Evolutionary conservation across 2,797 vertebrate genomes (phyloP).

Genomic region (Echeneis naucrates): DNA sequence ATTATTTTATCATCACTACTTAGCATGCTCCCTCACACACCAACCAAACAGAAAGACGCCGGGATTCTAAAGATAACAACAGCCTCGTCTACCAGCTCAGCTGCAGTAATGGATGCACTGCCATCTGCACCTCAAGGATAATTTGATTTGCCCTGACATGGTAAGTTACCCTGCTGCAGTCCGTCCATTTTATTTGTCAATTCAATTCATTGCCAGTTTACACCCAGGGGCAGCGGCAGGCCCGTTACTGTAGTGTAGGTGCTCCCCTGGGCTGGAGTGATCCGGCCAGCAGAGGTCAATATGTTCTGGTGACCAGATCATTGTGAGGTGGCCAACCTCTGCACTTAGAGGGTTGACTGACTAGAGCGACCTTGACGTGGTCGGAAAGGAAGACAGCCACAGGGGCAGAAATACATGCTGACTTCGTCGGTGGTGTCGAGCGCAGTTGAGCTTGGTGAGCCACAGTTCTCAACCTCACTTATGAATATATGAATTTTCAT

Average conservation of each 20-base stretch:
- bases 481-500: conserved; percentile 13
- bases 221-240: conserved; percentile 46
- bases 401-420: conserved; percentile 42
- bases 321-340: not conserved
- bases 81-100: conserved; percentile 50
- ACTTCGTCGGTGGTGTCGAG: conserved; percentile 38
- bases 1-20: conserved; percentile 50
- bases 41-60: conserved; percentile 44
- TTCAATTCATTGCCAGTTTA: conserved; percentile 74
- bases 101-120: conserved; percentile 68
- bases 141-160: conserved; percentile 78
- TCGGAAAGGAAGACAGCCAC: conserved; percentile 11
- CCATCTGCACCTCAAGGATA: conserved; percentile 75
- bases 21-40: conserved; percentile 35
- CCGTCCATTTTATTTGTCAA: conserved; percentile 75
- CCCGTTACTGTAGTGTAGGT: conserved; percentile 8
- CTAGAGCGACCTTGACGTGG: conserved; percentile 30
- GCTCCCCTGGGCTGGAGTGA: conserved; percentile 3
- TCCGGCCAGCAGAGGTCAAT: conserved; percentile 1
- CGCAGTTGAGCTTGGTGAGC: conserved; percentile 1
- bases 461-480: conserved; percentile 6
- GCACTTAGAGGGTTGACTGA: conserved; percentile 29
- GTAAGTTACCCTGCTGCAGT: conserved; percentile 72
- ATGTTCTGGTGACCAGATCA: conserved; percentile 7
- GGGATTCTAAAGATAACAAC: conserved; percentile 52